These are phyloP conservation scores for Acanthisitta chloris DNA, from an alignment of 2,113 vertebrate genomes.

Conservation along the genomic window DNA sequence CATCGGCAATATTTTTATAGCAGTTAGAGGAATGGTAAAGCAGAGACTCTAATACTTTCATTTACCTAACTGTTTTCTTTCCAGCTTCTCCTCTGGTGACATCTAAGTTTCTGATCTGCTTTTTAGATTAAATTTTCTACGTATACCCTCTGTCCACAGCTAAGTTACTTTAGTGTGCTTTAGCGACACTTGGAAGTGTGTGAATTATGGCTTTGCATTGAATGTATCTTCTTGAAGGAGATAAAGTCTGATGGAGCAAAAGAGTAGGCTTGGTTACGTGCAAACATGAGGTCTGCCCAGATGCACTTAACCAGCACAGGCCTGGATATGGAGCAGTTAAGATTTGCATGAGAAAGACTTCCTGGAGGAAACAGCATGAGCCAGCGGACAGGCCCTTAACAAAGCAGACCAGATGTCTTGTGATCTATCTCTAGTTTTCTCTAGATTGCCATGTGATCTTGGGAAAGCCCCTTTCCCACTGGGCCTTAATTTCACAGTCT, in stretches of 20 bases:
- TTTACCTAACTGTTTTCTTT: not conserved
- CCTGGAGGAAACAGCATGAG: not conserved
- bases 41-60: not conserved
- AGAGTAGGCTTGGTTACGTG: not conserved
- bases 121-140: not conserved
- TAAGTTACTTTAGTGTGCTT: not conserved
- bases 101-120: not conserved
- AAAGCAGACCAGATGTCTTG: conserved; percentile 7
- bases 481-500: not conserved
- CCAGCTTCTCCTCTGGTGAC: not conserved
- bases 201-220: not conserved
- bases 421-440: not conserved
- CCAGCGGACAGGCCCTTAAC: not conserved
- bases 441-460: not conserved
- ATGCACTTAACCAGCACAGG: not conserved
- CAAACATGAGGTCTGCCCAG: not conserved
- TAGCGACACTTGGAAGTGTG: not conserved
- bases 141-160: not conserved
- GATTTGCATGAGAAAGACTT: not conserved
- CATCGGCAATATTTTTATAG: not conserved
- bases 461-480: not conserved
- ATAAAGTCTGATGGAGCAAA: not conserved
- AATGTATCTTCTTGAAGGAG: not conserved
- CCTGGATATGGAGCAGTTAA: not conserved
- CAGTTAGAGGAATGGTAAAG: not conserved